Evolutionary conservation across 2,113 vertebrate species (phyloP).

Genomic region (Macroglossus sobrinus): DNA sequence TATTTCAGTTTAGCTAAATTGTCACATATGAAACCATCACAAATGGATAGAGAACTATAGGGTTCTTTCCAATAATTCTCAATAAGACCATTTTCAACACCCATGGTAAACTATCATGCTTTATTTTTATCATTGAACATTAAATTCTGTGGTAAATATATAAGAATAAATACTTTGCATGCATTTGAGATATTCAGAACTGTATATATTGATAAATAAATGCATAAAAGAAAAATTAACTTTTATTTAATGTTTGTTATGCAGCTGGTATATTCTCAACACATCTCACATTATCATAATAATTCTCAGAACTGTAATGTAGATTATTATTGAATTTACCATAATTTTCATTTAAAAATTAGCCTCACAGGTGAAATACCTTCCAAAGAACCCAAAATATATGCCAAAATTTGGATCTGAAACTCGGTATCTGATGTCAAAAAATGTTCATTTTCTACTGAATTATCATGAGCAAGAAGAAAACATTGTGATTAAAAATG

Average conservation of each 20-base stretch:
- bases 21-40: neutral
- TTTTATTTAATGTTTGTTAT: neutral
- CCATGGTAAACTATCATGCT: neutral
- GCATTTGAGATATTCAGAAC: slow-evolving; percentile 14
- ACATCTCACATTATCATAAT: neutral
- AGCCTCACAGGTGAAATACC: neutral
- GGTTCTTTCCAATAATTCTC: neutral
- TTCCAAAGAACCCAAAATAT: neutral
- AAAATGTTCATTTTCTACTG: neutral
- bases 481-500: neutral
- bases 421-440: neutral
- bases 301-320: neutral
- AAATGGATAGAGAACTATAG: neutral
- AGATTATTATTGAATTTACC: neutral
- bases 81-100: slow-evolving; percentile 5
- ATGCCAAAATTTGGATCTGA: neutral
- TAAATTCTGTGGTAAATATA: slow-evolving; percentile 13
- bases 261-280: neutral
- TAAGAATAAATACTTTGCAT: neutral
- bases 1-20: neutral
- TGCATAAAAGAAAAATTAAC: neutral
- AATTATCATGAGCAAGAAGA: neutral
- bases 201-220: slow-evolving; percentile 2
- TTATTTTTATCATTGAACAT: slow-evolving; percentile 9
- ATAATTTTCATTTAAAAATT: neutral